Evolutionary conservation across 1,140 invertebrate genomes (phyloP), one percentile per base, ranked within the genome.

Genomic region (Phymorhynchus buccinoides): DNA sequence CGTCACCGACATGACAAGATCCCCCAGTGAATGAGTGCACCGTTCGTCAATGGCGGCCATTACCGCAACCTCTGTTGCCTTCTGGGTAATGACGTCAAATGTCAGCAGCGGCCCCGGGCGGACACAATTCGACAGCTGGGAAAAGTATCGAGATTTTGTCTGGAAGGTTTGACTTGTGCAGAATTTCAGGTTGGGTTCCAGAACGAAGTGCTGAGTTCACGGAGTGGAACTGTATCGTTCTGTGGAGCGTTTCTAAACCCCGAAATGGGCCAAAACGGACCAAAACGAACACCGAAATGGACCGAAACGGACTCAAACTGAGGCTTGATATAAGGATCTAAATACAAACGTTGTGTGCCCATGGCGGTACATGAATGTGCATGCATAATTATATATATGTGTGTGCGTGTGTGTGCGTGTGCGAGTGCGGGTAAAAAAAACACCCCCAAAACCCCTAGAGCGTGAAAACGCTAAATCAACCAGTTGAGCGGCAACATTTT

Each of bases 131-230:
- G 41, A 66, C 80, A 81, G 80, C 80, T 81, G 80, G 35, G 41
- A 81, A 81, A 81, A 81, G 80, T 81, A 81, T 81, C 80, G 62
- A 81, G 66, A 37, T n/a, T n/a, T n/a, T n/a, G n/a, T n/a, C n/a
- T n/a, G 37, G 22, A 56, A 81, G 80, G 52, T 56, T n/a, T 37
- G 80, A 81, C 48, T 35, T 48, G 32, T 30, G n/a, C 52, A 62
- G 80, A 35, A 44, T 62, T 66, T 12, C 39, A 80, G 52, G 42
- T 9, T 48, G 6, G 14, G 22, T 78, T 78, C 77, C n/a, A 44
- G 18, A 42, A 30, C 27, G 73, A 35, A 18, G 30, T 35, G 32
- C 18, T 42, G 78, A 32, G 80, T 52, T 81, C 80, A 81, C 30
- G 39, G 35, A 39, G 80, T 81, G 52, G 62, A 35, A 7, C 6